Evolutionary conservation across 2,113 vertebrate genomes (phyloP), one percentile per base, ranked within the genome.

Genomic region (Oreotrochilus melanogaster): DNA sequence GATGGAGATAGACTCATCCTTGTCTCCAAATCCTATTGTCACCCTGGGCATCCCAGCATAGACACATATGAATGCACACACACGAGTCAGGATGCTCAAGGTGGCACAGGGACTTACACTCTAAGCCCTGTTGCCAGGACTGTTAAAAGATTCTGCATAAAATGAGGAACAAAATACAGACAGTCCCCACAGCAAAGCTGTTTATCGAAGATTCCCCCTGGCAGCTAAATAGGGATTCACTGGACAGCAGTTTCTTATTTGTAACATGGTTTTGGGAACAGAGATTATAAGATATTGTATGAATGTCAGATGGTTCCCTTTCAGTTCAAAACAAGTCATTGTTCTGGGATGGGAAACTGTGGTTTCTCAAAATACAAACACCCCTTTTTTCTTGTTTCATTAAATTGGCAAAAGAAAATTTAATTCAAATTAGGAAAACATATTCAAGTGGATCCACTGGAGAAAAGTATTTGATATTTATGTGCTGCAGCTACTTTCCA

Each of bases 401-500:
- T 92, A 81, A 89, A 78, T 57, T 83, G 31, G 81, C 39, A 78
- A 89, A 92, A 92, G 78, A 76, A 95, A 93, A 73, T 69, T 48
- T 86, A 84, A 87, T 84, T 92, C 69, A 93, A 48, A 95, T 92
- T 94, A 95, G 78, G 83, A 91, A 94, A 95, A 93, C 51, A 78
- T 86, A 88, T 74, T 84, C 65, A 69, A 64, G 84, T 0, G 0
- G 78, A 88, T 78, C 54, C 85, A 93, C 72, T 96, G 82, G 85
- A 96, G 81, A 76, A 91, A 85, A 94, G 88, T 66, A 88, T 93
- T 79, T 91, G 50, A 75, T 82, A 93, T 87, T 95, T 91, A 94
- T 82, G 76, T 81, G 53, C 72, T 95, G 92, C 70, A 91, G 91
- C 81, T 85, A 95, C 89, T 95, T 92, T 47, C 70, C 70, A 81